Percentiles rank a stretch among this genome's conserved stretches.
phyloP scores from a whole-genome alignment of 2,797 vertebrate genomes.

The Acomys russatus region DNA sequence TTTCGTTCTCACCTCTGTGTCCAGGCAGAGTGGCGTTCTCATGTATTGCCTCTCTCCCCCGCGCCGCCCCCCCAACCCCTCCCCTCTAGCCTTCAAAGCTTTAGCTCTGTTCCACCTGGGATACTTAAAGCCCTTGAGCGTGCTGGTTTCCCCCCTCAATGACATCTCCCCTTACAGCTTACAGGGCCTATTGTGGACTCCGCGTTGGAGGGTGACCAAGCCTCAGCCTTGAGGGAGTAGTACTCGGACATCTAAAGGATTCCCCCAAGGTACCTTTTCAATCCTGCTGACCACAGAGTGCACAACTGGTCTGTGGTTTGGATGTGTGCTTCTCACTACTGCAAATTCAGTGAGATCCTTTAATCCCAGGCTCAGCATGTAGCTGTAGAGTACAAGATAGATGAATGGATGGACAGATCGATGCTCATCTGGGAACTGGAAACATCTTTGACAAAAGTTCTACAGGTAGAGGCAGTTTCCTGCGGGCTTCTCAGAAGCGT shows the following conservation, averaged over 20 bases:
- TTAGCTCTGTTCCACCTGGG: neutral
- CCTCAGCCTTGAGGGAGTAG: neutral
- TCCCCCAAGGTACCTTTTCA: neutral
- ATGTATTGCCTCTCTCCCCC: neutral
- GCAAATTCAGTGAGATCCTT: neutral
- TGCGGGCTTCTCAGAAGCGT: neutral
- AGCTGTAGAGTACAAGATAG: neutral
- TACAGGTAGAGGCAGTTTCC: neutral
- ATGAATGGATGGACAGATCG: neutral
- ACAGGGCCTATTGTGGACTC: neutral
- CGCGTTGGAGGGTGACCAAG: neutral
- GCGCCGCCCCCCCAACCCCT: neutral
- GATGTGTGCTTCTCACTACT: neutral
- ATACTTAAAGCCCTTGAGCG: neutral
- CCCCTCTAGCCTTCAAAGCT: neutral
- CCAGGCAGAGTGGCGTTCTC: neutral
- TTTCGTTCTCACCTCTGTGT: neutral
- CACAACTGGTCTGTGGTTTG: neutral
- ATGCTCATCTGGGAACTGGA: neutral
- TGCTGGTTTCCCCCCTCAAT: neutral
- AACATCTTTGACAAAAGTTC: neutral
- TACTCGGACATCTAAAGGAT: neutral
- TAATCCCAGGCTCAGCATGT: neutral
- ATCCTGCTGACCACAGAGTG: neutral
- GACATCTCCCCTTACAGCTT: neutral